Base-by-base conservation (phyloP, 2,113 vertebrate genomes). In the Poecilia latipinna region DNA sequence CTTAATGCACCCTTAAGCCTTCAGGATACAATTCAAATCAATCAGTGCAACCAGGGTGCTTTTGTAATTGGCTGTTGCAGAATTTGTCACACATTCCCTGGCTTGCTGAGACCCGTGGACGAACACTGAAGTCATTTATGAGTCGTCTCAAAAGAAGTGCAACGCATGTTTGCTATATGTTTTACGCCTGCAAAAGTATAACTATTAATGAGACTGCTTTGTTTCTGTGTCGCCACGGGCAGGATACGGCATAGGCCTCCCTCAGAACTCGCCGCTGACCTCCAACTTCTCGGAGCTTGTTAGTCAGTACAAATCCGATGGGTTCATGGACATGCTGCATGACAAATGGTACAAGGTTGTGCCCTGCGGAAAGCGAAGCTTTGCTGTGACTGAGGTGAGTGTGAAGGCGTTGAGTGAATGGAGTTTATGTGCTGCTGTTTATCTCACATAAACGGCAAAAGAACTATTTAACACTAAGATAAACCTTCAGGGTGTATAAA, bases 321-420 rank as follows among this genome's bases (percentile, higher is more conserved):
- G 98, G 65, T 98, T 98, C 93, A 99, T 99, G 98, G 98, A 99
- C 86, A 95, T 94, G 91, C 94, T 99, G 28, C 98, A 99, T 0
- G 98, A 99, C 94, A 99, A 99, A 88, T 99, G 98, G 98, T 99
- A 99, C 94, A 99, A 99, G 85, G 95, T 98, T 33, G 97, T 98
- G 66, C 98, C 98, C 1, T 99, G 98, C 39, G 97, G 97, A 31
- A 99, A 99, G 92, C 95, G 98, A 88, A 99, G 97, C 80, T 99
- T 99, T 24, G 96, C 96, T 42, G 96, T 98, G 77, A 99, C 97
- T 0, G 96, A 99, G 97, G 98, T 98, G 94, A 77, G 74, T 33
- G 28, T 28, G n/a, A 17, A 32, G 65, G n/a, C 32, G 42, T 35
- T 8, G 12, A 31, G 33, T 51, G 33, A 15, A 69, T 32, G 17